phyloP scores from a whole-genome alignment of 2,888 invertebrate genomes.

The Spialia ferax region DNA sequence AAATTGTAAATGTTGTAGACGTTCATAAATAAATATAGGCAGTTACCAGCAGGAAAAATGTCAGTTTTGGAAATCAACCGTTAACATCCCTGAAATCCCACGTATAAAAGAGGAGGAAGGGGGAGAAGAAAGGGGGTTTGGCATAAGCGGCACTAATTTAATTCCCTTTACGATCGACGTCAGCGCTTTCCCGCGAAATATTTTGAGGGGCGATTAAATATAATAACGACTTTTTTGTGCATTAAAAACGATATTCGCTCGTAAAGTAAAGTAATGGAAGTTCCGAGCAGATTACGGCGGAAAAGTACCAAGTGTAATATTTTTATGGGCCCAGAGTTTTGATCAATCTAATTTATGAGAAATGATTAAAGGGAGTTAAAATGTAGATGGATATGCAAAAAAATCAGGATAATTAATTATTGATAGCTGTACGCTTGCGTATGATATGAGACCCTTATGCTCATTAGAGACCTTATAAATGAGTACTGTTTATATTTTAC shows the following conservation, averaged over 20 bases:
- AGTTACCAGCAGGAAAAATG: too few species aligned
- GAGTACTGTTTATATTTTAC: too few species aligned
- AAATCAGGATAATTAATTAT: too few species aligned
- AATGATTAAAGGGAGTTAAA: not conserved
- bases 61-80: not conserved
- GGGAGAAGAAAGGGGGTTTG: too few species aligned
- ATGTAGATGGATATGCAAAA: not conserved
- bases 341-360: not conserved
- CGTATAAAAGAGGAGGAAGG: slow-evolving; percentile 3
- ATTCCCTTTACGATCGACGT: slow-evolving; percentile 39
- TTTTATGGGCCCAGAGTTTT: slow-evolving; percentile 1
- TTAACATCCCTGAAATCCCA: not conserved
- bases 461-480: too few species aligned
- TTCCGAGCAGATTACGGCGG: slow-evolving; percentile 33
- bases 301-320: slow-evolving; percentile 25
- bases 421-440: too few species aligned
- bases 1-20: too few species aligned
- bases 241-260: slow-evolving; percentile 40
- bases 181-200: slow-evolving; percentile 37
- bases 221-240: slow-evolving; percentile 41
- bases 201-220: slow-evolving; percentile 35
- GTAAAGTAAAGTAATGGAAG: slow-evolving; percentile 37
- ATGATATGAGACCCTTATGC: too few species aligned
- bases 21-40: too few species aligned
- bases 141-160: slow-evolving; percentile 31